Evolutionary conservation across 2,888 invertebrate species (phyloP).

Genomic region (Apamea epomidion): DNA sequence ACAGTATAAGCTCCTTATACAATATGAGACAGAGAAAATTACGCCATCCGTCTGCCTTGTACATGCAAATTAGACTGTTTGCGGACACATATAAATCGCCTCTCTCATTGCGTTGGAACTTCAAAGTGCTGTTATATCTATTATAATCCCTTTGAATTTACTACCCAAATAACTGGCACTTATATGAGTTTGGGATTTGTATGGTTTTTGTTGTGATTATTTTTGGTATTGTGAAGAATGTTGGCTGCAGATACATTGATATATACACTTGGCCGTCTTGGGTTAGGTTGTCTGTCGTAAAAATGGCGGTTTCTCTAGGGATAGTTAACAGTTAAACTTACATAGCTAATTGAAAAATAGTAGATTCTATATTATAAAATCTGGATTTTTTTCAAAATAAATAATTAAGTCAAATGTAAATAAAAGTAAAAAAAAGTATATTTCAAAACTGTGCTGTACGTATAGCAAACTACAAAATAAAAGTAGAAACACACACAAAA

Average conservation of each 20-base stretch:
- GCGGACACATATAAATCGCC: constrained; percentile 80
- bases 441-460: not conserved
- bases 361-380: not conserved
- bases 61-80: constrained; percentile 83
- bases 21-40: constrained; percentile 80
- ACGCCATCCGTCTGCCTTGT: constrained; percentile 79
- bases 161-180: constrained; percentile 57
- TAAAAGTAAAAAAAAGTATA: not conserved
- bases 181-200: constrained; percentile 29
- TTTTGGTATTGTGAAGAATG: not conserved
- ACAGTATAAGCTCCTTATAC: constrained; percentile 71
- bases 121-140: constrained; percentile 68
- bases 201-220: constrained; percentile 23
- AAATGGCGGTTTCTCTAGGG: not conserved
- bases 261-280: accelerated
- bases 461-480: constrained; percentile 6
- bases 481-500: not conserved
- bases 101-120: constrained; percentile 71
- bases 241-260: not conserved
- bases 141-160: constrained; percentile 69
- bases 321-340: not conserved
- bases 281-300: not conserved
- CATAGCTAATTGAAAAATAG: not conserved
- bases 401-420: not conserved
- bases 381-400: not conserved